Base-by-base conservation (phyloP, 2,797 vertebrate genomes). In the Channa striata region DNA sequence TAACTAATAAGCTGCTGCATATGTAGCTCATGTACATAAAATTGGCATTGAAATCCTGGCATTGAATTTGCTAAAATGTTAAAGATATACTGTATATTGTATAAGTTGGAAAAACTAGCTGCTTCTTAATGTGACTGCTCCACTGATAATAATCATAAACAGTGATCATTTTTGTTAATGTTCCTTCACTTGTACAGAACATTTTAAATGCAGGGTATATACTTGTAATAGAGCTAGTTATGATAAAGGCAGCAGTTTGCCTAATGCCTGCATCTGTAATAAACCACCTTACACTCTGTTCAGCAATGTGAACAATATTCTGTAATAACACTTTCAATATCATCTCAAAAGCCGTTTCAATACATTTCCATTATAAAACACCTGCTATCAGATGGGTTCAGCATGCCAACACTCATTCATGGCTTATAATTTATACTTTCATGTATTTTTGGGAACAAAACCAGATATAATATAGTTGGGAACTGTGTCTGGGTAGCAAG, bases 311-410 rank as follows among this genome's bases (percentile, higher is more conserved):
- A 8, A 72, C 37, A 44, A 13, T 39, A 19, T 30, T 44, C 62
- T 46, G 49, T 10, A 9, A 68, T 20, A 52, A 52, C 46, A 63
- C 64, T 25, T 44, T 59, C 10, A 20, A 43, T 57, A 69, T 53
- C 0, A 61, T 42, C 56, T 58, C 47, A 49, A 59, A 48, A 46
- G 3, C 42, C 43, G 58, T 44, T 79, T 67, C 56, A 20, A 14
- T 59, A 0, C 61, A 73, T 13, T 43, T 20, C 49, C 0, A 37
- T 46, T 47, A 69, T 60, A 44, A 62, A 74, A n/a, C 37, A 58
- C 50, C 25, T 25, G 57, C 51, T 64, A 54, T 40, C 20, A 37
- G 58, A 5, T n/a, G n/a, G 8, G 13, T 23, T 34, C 20, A 23
- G 57, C 44, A 57, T 34, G 48, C 11, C 30, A 19, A 37, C 30